Evolutionary conservation across 2,113 vertebrate genomes (phyloP).

Genomic region (Lamprotornis superbus): DNA sequence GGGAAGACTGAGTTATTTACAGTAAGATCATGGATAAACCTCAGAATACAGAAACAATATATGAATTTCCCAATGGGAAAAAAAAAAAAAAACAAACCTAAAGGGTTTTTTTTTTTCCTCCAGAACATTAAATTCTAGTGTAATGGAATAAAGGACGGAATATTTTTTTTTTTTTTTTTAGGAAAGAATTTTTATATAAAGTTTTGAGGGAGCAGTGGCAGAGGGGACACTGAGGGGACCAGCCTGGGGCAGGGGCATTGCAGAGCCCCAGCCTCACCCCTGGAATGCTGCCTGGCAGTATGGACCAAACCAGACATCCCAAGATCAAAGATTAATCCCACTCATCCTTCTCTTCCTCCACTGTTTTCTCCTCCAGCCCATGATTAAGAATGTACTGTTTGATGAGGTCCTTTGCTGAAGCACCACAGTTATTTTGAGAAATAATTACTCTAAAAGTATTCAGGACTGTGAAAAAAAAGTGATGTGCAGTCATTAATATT

Average conservation of each 20-base stretch:
- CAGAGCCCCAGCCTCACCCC: neutral
- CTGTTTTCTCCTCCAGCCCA: neutral
- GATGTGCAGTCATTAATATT: neutral
- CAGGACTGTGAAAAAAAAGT: neutral
- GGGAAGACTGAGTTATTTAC: neutral
- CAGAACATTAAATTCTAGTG: neutral
- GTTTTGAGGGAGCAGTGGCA: neutral
- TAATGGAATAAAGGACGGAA: neutral
- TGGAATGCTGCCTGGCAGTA: neutral
- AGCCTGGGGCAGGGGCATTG: neutral
- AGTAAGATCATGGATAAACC: conserved; percentile 17
- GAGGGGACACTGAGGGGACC: neutral
- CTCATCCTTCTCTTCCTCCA: neutral
- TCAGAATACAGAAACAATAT: neutral
- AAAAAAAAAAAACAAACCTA: no score
- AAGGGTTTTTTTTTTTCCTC: neutral
- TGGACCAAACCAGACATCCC: neutral
- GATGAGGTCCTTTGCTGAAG: neutral
- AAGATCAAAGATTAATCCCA: neutral
- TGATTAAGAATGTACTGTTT: neutral
- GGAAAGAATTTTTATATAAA: neutral
- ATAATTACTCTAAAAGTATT: conserved; percentile 12
- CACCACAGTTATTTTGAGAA: neutral
- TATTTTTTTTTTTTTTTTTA: neutral
- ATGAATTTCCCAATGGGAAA: neutral